A percentile compares a stretch with the other conserved stretches of the same genome.
Evolutionary conservation across 2,888 invertebrate genomes (phyloP).

Genomic region (Epirrhoe tristata): DNA sequence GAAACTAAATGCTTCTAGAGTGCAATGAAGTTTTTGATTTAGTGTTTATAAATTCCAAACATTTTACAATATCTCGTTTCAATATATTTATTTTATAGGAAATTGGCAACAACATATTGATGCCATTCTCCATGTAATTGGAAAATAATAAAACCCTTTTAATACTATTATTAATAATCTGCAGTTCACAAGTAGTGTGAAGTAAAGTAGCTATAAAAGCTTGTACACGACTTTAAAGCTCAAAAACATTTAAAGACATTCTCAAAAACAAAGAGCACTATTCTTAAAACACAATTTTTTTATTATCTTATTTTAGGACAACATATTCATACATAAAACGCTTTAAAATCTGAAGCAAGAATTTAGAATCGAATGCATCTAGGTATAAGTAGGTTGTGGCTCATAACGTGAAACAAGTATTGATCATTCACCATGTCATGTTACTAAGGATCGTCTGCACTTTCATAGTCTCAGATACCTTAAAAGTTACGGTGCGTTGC

Average conservation of each 20-base stretch:
- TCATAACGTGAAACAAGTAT: not conserved
- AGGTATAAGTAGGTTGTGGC: not conserved
- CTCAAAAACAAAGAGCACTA: too few species aligned
- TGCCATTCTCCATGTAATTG: not conserved
- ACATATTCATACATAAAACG: not conserved
- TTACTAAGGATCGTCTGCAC: not conserved
- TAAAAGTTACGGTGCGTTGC: conserved; percentile 27
- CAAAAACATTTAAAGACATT: too few species aligned
- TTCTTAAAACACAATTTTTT: too few species aligned
- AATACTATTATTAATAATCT: too few species aligned
- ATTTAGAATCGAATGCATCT: not conserved
- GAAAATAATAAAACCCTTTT: too few species aligned
- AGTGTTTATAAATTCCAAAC: not conserved
- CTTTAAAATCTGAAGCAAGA: not conserved
- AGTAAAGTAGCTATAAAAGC: too few species aligned
- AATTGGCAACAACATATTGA: not conserved
- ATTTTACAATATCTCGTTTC: not conserved
- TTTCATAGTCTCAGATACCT: conserved; percentile 16
- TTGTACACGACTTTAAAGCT: too few species aligned
- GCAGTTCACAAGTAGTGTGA: too few species aligned
- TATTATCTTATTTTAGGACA: too few species aligned
- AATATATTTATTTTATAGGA: not conserved
- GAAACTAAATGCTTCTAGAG: not conserved
- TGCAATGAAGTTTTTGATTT: not conserved
- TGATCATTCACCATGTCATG: not conserved